These are phyloP conservation scores for Phasianus colchicus DNA, from an alignment of 2,113 vertebrate genomes.

Conservation along the genomic window DNA sequence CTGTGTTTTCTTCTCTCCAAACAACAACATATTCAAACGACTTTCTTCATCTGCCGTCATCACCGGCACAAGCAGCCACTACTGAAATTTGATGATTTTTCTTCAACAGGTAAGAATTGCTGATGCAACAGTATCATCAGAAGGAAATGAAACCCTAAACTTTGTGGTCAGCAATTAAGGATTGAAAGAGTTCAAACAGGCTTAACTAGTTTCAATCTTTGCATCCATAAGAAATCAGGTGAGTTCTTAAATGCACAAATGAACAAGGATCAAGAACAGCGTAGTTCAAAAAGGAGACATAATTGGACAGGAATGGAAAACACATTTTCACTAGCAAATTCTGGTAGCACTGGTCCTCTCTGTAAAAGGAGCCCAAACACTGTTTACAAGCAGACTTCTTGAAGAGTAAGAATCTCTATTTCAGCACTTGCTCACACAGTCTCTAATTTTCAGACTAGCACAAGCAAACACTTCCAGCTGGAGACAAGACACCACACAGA, in stretches of 20 bases:
- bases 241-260: not conserved
- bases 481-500: fast-evolving
- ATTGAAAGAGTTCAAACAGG: not conserved
- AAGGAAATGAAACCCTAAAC: not conserved
- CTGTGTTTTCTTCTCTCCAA: not conserved
- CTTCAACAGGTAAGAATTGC: not conserved
- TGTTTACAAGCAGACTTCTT: not conserved
- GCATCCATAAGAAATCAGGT: not conserved
- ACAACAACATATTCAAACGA: not conserved
- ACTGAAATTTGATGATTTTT: fast-evolving
- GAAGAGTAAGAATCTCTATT: not conserved
- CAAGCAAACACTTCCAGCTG: not conserved
- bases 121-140: not conserved
- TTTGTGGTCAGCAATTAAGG: not conserved
- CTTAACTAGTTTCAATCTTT: not conserved
- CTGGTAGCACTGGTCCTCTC: not conserved
- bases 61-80: not conserved
- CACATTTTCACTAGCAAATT: not conserved
- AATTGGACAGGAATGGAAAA: not conserved
- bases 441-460: not conserved
- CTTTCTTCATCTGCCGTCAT: not conserved
- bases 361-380: not conserved
- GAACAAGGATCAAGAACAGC: not conserved
- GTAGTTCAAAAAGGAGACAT: not conserved
- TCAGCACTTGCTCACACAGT: not conserved